Conservation (phyloP, 2,888 invertebrate genomes). For the Chalcosyrphus nemorum region DNA sequence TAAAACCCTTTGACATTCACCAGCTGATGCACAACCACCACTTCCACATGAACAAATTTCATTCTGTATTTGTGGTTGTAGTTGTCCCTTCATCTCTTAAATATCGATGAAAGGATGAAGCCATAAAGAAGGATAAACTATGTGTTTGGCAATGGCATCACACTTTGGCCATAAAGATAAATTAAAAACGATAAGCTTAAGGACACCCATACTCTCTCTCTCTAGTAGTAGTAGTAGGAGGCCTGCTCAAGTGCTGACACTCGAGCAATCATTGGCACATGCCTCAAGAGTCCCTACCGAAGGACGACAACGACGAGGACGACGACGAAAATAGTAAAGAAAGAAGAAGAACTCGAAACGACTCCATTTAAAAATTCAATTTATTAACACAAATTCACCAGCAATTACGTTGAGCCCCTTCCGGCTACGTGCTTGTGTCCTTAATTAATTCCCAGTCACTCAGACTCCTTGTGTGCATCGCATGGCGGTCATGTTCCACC, state of each 20-base stretch:
- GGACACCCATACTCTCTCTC: background rate
- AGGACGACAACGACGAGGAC: no score
- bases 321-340: background rate
- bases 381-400: conserved; percentile 55
- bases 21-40: conserved; percentile 46
- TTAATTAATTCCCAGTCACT: conserved; percentile 57
- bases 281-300: conserved; percentile 6
- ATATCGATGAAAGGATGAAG: background rate
- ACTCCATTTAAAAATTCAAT: conserved; percentile 46
- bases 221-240: background rate
- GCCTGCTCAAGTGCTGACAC: conserved; percentile 8
- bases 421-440: conserved; percentile 53
- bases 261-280: conserved; percentile 39
- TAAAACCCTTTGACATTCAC: background rate
- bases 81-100: background rate
- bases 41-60: conserved; percentile 11
- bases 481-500: background rate
- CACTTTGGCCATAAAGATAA: conserved; percentile 39
- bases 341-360: background rate
- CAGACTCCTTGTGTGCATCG: background rate
- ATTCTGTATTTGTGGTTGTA: conserved; percentile 9
- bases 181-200: conserved; percentile 39
- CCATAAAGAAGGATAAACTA: conserved; percentile 5
- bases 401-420: conserved; percentile 49
- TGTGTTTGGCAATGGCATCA: background rate